Base-by-base conservation (phyloP, 2,113 vertebrate species). In the Camelus bactrianus region DNA sequence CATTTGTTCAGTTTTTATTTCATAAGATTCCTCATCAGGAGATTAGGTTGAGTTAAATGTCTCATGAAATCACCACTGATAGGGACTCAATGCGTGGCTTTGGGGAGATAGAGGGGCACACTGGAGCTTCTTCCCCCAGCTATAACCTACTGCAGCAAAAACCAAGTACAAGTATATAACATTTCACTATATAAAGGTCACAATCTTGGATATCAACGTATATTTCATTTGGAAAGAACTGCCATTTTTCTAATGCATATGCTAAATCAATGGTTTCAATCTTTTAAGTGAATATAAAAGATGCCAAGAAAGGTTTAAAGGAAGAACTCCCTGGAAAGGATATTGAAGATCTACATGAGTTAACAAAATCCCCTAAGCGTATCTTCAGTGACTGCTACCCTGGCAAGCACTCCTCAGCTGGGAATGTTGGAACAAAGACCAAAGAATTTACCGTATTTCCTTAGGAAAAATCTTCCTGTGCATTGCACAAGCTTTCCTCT, bases 221-320 rank as follows among this genome's bases (percentile, higher is more conserved):
- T 65, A 83, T 35, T 70, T 80, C 90, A 46, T 67, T 90, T 93
- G 48, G 64, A 76, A 83, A 92, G 76, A 95, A 67, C 3, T 42
- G 42, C 28, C 30, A 10, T 75, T 82, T 65, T 76, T 86, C 38
- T 67, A 95, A 95, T n/a, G 17, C 65, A 73, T 20, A 64, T 3
- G 72, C 30, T 70, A n/a, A 92, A 67, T 94, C 94, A 72, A 92
- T 32, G 76, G 54, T n/a, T 95, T 81, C 83, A 88, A 30, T 92
- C 48, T 89, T 91, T 62, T 80, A 96, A 95, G 77, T 84, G 79
- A 96, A 69, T 17, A 83, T 72, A 64, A 77, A 88, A 90, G 65
- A 92, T 60, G 67, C 56, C 83, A 95, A 91, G 65, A n/a, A 92
- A 83, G 24, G 28, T 72, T 91, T 79, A 92, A 83, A 91, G 30